Base-by-base conservation (phyloP, 2,888 invertebrate species). In the Sinopyrophorus schimmeli region DNA sequence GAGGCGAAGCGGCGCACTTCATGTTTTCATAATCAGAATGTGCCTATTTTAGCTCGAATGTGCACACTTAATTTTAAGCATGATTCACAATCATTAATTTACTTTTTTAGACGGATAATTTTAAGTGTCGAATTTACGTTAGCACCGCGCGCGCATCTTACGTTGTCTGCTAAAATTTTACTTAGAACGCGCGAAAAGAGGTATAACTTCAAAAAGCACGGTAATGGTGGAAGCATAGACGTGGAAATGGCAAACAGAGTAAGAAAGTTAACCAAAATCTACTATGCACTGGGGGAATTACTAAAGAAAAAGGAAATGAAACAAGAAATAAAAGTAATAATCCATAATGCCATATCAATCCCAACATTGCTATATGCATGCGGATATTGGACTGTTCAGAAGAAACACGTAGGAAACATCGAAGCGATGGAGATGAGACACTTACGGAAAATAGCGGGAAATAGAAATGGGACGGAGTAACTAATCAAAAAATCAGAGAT, bases 301-400 rank as follows among this genome's bases (percentile, higher is more conserved):
- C 4, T 28, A 28, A 4, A 14, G 28, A 28, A 28, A 28, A 10
- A 3, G 28, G 14, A 28, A 10, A 11, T 28, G 11, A 28, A 28
- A 10, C 10, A 28, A 28, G 28, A 31, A 31, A 14, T n/a, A 31
- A 31, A 31, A 31, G 5, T 31, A 31, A 31, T 15, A 31, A 31
- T 31, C 3, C 7, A 31, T 31, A 31, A 31, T 31, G 17, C 9
- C 31, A 31, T 31, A 31, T 16, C 7, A 15, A 31, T 31, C 14
- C 31, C 16, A 31, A 15, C 17, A 31, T 17, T 31, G 16, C 11
- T 31, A 15, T 16, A 9, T 28, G 31, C 31, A 31, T n/a, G 31
- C 7, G 16, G 17, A 31, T 16, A 14, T 3, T 31, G 15, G 17
- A 31, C 31, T n/a, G 2, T 31, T n/a, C 31, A 31, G 31, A 31